Conservation (phyloP, 2,888 invertebrate species). For the Melinaea marsaeus region DNA sequence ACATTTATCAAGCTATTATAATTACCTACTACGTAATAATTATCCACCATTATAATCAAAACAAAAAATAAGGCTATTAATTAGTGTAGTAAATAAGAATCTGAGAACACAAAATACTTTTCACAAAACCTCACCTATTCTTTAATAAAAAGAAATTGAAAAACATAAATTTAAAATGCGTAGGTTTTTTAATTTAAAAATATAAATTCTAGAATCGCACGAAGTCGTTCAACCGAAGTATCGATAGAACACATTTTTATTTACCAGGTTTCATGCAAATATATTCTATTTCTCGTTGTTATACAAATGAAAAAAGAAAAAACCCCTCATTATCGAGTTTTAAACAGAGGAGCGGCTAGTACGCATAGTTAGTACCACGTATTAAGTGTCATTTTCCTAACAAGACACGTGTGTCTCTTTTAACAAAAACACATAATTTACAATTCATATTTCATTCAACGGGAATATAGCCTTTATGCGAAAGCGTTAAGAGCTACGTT, state of each 20-base stretch:
- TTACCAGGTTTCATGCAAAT: slow-evolving; percentile 3
- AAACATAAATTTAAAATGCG: slow-evolving; percentile 1
- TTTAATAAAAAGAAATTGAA: slow-evolving; percentile 1
- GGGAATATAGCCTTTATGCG: slow-evolving; percentile 51
- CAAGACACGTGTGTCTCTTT: slow-evolving; percentile 36
- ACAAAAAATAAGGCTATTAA: not conserved
- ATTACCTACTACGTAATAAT: too few species aligned
- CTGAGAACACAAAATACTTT: not conserved
- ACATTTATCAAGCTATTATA: too few species aligned
- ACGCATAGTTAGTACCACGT: slow-evolving; percentile 9
- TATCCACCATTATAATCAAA: too few species aligned
- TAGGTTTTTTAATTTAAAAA: slow-evolving; percentile 4
- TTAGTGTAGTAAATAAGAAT: not conserved
- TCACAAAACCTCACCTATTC: slow-evolving; percentile 5
- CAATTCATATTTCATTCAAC: slow-evolving; percentile 50
- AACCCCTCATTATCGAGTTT: slow-evolving; percentile 21
- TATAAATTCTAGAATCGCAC: slow-evolving; percentile 6
- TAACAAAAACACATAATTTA: slow-evolving; percentile 54
- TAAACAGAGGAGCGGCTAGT: slow-evolving; percentile 16
- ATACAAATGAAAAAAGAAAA: slow-evolving; percentile 1
- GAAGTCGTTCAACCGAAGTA: slow-evolving; percentile 4
- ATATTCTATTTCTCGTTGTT: not conserved
- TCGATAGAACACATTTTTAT: slow-evolving; percentile 4
- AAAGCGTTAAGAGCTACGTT: slow-evolving; percentile 46
- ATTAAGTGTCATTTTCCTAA: slow-evolving; percentile 40